These are phyloP conservation scores for Aplochiton taeniatus DNA, from an alignment of 2,797 vertebrate genomes.

Conservation along the genomic window DNA sequence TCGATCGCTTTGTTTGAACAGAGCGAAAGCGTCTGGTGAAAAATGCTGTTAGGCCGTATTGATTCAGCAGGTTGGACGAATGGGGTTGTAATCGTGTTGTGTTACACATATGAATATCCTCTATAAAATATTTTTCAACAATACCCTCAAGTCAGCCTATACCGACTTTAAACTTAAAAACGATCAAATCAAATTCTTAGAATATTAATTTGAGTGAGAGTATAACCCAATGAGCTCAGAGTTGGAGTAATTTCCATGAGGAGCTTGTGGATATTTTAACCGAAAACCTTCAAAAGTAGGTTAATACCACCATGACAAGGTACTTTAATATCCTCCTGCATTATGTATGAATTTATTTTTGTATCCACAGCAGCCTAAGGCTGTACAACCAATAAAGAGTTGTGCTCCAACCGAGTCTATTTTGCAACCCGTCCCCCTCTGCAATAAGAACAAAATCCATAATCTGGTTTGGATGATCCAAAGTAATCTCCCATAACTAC, in stretches of 20 bases:
- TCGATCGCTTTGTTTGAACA: constrained; percentile 51
- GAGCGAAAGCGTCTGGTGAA: constrained; percentile 30
- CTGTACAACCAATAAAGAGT: too few species aligned
- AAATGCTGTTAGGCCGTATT: constrained; percentile 47
- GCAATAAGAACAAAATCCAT: constrained; percentile 60
- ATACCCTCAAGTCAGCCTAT: too few species aligned
- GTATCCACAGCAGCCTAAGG: too few species aligned
- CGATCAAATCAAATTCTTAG: too few species aligned
- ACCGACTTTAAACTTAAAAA: too few species aligned
- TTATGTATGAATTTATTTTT: too few species aligned
- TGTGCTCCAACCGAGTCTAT: constrained; percentile 7
- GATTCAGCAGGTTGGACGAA: constrained; percentile 37
- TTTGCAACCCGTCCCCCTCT: constrained; percentile 9
- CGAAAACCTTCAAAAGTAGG: constrained; percentile 48
- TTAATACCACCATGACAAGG: constrained; percentile 56
- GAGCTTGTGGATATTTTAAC: constrained; percentile 19
- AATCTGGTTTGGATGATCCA: constrained; percentile 72
- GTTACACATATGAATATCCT: constrained; percentile 21
- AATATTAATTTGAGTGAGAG: too few species aligned
- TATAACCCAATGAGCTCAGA: background rate
- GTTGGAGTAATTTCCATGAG: constrained; percentile 27
- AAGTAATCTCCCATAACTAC: constrained; percentile 70
- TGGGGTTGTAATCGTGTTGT: constrained; percentile 9
- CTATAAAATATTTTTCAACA: background rate
- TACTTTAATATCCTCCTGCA: constrained; percentile 34